Conservation (phyloP, 1,140 invertebrate genomes). For the Papilio aristodemus region DNA sequence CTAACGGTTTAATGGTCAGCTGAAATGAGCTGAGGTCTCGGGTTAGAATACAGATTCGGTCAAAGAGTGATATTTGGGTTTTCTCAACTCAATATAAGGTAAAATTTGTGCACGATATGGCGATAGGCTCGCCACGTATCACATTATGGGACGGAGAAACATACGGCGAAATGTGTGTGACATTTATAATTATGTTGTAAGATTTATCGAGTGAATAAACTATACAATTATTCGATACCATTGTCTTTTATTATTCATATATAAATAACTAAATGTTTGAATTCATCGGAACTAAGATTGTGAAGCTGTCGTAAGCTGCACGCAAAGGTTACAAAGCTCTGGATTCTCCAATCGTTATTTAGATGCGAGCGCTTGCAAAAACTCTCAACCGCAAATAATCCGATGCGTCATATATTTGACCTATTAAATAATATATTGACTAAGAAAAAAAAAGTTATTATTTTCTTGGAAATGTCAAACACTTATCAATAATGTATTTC, state of each 20-base stretch:
- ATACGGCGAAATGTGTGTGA: no score
- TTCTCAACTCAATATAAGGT: no score
- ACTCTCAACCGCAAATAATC: conserved; percentile 24
- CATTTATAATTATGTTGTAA: no score
- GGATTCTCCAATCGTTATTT: background rate
- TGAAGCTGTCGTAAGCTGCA: conserved; percentile 5
- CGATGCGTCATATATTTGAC: conserved; percentile 32
- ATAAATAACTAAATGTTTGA: conserved; percentile 7
- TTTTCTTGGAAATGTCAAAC: conserved; percentile 12
- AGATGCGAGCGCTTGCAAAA: conserved; percentile 23
- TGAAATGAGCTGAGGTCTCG: no score
- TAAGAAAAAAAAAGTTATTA: background rate
- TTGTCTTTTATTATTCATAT: background rate
- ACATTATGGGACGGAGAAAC: no score
- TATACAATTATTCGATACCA: background rate
- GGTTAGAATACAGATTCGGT: no score
- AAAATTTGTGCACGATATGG: no score
- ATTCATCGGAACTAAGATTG: background rate
- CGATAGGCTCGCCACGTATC: no score
- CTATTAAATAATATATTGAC: conserved; percentile 13
- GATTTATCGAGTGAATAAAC: background rate
- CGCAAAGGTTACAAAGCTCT: conserved; percentile 5
- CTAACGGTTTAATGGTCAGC: no score
- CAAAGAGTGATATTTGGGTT: no score
- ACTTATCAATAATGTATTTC: conserved; percentile 11